Evolutionary conservation across 2,113 vertebrate species (phyloP).

Genomic region (Lutjanus erythropterus): DNA sequence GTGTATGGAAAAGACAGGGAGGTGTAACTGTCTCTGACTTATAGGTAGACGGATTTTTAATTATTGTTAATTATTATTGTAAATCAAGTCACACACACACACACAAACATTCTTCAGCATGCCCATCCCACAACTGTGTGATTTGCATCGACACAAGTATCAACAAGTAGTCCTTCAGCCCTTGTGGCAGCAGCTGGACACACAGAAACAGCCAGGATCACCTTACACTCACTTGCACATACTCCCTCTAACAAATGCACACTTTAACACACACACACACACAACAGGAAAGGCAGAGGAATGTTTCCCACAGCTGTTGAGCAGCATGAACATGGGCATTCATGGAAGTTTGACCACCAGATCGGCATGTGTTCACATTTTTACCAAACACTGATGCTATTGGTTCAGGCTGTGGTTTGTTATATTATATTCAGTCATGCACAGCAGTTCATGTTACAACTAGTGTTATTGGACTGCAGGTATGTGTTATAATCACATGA

Average conservation of each 20-base stretch:
- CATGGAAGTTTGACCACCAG: not conserved
- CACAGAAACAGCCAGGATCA: constrained; percentile 40
- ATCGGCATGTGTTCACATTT: constrained; percentile 14
- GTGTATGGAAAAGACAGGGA: not conserved
- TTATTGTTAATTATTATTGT: too few relatives aligned
- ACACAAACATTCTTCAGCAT: not conserved
- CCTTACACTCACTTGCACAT: constrained; percentile 37
- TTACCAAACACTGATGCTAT: not conserved
- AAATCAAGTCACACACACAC: not conserved
- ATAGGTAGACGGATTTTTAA: too few relatives aligned
- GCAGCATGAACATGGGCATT: constrained; percentile 20
- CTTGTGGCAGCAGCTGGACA: constrained; percentile 27
- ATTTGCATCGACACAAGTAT: not conserved
- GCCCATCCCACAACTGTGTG: constrained; percentile 22
- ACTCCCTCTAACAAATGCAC: not conserved
- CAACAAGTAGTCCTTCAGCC: constrained; percentile 31
- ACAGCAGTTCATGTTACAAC: not conserved
- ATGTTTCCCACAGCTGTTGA: constrained; percentile 44
- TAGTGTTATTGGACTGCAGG: not conserved
- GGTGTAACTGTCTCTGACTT: not conserved
- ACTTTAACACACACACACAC: not conserved
- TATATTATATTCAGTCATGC: not conserved
- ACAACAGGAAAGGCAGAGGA: not conserved
- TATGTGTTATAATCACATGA: too few relatives aligned
- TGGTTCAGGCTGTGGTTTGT: not conserved